Base-by-base conservation (phyloP, 2,113 vertebrate genomes). In the Oreochromis aureus region DNA sequence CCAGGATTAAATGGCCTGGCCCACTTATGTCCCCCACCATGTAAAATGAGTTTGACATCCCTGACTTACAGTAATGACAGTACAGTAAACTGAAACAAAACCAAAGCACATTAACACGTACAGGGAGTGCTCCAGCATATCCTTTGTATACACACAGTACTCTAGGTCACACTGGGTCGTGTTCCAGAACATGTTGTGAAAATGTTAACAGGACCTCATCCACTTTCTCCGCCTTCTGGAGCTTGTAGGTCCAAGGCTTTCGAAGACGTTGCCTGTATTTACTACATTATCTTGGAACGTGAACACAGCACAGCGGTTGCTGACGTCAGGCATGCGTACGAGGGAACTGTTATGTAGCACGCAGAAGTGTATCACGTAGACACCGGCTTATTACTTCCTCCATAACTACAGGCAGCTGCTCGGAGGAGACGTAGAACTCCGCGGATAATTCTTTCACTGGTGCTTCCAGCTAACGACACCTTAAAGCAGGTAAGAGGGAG, bases 401-500 rank as follows among this genome's bases (percentile, higher is more conserved):
- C 10, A 3, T 54, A 10, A 41, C 56, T 80, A 13, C 5, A 10
- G 80, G 1, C 58, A 11, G 9, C 59, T 6, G 10, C 2, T 16
- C 2, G 6, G 6, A 46, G 5, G 3, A n/a, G 15, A 41, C 11
- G 1, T 2, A 7, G 55, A 82, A 15, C 11, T 63, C 1, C 16
- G 4, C 1, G 9, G n/a, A 15, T 15, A 9, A 46, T 83, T 73
- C 32, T 2, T 34, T 51, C 12, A 8, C 1, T 2, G 16, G 4
- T 2, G 4, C 39, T n/a, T 53, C 53, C 2, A 19, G 15, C 8
- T 2, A 58, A 3, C 30, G 3, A 41, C 39, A 30, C 10, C 2
- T 73, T 10, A 22, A 27, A 19, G 81, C 66, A 89, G 89, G 94
- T 95, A 92, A 83, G 84, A 83, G 30, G 2, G 4, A 34, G 16